Evolutionary conservation across 2,113 vertebrate species (phyloP).

Genomic region (Pithys albifrons): DNA sequence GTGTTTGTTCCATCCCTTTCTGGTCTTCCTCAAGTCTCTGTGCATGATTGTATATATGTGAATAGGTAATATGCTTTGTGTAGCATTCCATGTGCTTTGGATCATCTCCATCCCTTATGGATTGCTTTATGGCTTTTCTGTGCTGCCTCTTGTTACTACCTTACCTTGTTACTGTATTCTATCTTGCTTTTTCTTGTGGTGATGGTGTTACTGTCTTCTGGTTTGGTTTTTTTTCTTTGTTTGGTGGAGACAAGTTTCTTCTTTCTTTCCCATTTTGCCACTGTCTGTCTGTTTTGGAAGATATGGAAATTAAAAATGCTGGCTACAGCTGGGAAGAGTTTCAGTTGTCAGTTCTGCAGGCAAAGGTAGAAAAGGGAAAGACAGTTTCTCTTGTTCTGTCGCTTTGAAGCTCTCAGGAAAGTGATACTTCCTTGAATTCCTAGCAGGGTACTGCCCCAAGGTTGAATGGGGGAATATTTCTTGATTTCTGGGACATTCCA

Average conservation of each 20-base stretch:
- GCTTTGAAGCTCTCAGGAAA: not conserved
- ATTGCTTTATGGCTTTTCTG: not conserved
- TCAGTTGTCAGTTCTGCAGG: not conserved
- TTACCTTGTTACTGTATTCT: not conserved
- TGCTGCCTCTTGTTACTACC: not conserved
- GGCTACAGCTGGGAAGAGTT: not conserved
- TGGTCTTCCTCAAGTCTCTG: not conserved
- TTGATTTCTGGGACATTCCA: not conserved
- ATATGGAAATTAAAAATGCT: not conserved
- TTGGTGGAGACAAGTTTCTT: not conserved
- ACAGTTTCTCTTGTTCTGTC: rapidly evolving
- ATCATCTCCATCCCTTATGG: not conserved
- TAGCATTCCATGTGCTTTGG: not conserved
- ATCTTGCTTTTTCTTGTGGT: not conserved
- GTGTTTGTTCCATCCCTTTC: not conserved
- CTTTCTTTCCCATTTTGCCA: not conserved
- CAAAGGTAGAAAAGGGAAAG: not conserved
- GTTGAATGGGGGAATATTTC: not conserved
- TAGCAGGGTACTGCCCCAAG: not conserved
- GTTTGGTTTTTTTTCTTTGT: not conserved
- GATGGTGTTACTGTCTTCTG: not conserved
- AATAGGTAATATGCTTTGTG: not conserved
- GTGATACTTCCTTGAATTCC: not conserved
- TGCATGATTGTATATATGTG: not conserved
- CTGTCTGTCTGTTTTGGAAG: not conserved